Percentiles rank a stretch among this genome's conserved stretches.
These are phyloP conservation scores for Muscicapa striata DNA, from an alignment of 2,797 vertebrate genomes.

Conservation along the genomic window DNA sequence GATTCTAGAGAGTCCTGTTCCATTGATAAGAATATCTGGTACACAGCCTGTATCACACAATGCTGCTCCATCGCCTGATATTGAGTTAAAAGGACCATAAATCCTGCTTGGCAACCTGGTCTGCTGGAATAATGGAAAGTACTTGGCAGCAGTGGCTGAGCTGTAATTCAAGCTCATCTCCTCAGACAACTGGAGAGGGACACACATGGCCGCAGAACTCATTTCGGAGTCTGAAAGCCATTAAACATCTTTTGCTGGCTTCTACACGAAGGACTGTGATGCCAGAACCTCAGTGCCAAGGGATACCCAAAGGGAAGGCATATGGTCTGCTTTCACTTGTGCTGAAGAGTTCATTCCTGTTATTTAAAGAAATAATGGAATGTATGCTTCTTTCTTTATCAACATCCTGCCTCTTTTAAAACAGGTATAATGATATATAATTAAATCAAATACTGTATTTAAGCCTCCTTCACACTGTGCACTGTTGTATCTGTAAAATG, in stretches of 20 bases:
- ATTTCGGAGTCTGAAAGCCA: slow-evolving; percentile 78
- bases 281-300: slow-evolving; percentile 74
- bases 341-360: slow-evolving; percentile 70
- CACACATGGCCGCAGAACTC: slow-evolving; percentile 78
- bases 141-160: slow-evolving; percentile 79
- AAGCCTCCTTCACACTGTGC: not conserved
- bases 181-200: slow-evolving; percentile 82
- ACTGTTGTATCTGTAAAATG: not conserved
- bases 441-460: not conserved
- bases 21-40: slow-evolving; percentile 83
- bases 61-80: slow-evolving; percentile 70
- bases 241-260: slow-evolving; percentile 80
- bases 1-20: slow-evolving; percentile 82
- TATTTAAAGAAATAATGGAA: slow-evolving; percentile 71
- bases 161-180: slow-evolving; percentile 83
- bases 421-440: not conserved
- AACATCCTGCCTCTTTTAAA: slow-evolving; percentile 37
- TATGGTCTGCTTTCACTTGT: slow-evolving; percentile 73
- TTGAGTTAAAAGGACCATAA: slow-evolving; percentile 78
- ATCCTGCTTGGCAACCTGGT: slow-evolving; percentile 75
- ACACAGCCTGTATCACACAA: slow-evolving; percentile 79
- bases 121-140: slow-evolving; percentile 73
- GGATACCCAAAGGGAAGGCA: slow-evolving; percentile 77
- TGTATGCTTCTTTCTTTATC: slow-evolving; percentile 29
- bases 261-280: slow-evolving; percentile 53